Evolutionary conservation across 1,140 invertebrate genomes (phyloP), one percentile per base, ranked within the genome.

Genomic region (Drosophila lacteicornis): DNA sequence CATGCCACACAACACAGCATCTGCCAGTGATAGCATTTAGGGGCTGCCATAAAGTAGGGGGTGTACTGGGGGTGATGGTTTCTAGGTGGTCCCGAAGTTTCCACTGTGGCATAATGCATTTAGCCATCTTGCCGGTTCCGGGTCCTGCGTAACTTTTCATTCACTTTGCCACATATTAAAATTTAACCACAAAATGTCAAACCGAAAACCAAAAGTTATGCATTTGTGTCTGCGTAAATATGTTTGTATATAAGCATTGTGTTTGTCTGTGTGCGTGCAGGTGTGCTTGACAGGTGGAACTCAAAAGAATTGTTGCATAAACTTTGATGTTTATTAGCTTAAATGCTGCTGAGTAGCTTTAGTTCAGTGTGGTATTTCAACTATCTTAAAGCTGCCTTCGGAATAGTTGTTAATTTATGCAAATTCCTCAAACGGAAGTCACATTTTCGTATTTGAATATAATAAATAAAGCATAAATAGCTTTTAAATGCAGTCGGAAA

Each of bases 181-280:
- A 84, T 87, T 60, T 66, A 80, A 82, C 84, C 84, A 84, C 84
- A 90, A 79, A 87, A 88, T 87, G 84, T 87, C 85, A 87, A 87
- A 88, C 85, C 66, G 59, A 65, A 88, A 87, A 87, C 84, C 84
- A 90, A 87, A 87, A 87, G 85, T 87, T 87, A 90, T 87, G 84
- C 79, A 75, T 68, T 80, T 70, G 80, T 75, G 61, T 66, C 50
- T 51, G 30, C 19, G 49, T 42, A 45, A 38, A 40, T 53, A 42
- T 46, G 45, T 57, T 33, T 75, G 25, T 13, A 2, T 38, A 25
- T 43, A 19, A 5, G n/a, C 33, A 30, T 13, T n/a, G 51, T 13
- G 3, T 13, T 13, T 49, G 59, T 33, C 6, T 40, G 6, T 22
- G 12, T 36, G 47, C 30, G 36, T n/a, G 42, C 62, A 58, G 42